Conservation (phyloP, 1,140 invertebrate genomes). For the Drosophila sucinea region DNA sequence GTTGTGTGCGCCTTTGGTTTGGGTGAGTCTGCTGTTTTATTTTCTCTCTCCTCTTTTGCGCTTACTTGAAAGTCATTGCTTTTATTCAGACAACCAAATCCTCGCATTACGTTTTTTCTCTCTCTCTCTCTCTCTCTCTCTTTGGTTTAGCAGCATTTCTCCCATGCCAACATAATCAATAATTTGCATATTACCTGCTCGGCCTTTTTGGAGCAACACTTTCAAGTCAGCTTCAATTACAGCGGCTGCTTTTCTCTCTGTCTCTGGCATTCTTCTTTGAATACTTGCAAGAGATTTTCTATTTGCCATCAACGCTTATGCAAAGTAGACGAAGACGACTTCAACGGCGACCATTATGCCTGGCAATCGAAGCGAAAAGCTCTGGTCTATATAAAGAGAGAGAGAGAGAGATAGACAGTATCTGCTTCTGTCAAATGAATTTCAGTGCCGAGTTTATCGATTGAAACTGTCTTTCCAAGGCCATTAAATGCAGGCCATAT, state of each 20-base stretch:
- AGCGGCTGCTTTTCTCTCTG: slow-evolving; percentile 22
- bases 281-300: slow-evolving; percentile 59
- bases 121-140: slow-evolving; percentile 21
- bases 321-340: slow-evolving; percentile 51
- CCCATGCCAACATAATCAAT: slow-evolving; percentile 5
- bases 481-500: slow-evolving; percentile 28
- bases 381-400: slow-evolving; percentile 13
- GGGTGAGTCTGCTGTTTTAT: slow-evolving; percentile 2
- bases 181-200: slow-evolving; percentile 12
- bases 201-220: slow-evolving; percentile 44
- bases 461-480: slow-evolving; percentile 42
- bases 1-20: slow-evolving; percentile 51
- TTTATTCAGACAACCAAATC: slow-evolving; percentile 60
- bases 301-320: slow-evolving; percentile 68
- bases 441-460: slow-evolving; percentile 41
- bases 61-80: slow-evolving; percentile 48
- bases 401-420: slow-evolving; percentile 16
- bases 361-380: slow-evolving; percentile 69
- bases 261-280: slow-evolving; percentile 23
- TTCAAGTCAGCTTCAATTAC: slow-evolving; percentile 73
- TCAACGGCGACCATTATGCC: slow-evolving; percentile 61
- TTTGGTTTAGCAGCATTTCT: slow-evolving; percentile 1
- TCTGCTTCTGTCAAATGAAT: slow-evolving; percentile 37
- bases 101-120: slow-evolving; percentile 36
- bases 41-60: slow-evolving; percentile 11